Percentiles rank a stretch among this genome's conserved stretches.
Conservation (phyloP, 2,888 invertebrate genomes). For the Ectropis crepuscularia region DNA sequence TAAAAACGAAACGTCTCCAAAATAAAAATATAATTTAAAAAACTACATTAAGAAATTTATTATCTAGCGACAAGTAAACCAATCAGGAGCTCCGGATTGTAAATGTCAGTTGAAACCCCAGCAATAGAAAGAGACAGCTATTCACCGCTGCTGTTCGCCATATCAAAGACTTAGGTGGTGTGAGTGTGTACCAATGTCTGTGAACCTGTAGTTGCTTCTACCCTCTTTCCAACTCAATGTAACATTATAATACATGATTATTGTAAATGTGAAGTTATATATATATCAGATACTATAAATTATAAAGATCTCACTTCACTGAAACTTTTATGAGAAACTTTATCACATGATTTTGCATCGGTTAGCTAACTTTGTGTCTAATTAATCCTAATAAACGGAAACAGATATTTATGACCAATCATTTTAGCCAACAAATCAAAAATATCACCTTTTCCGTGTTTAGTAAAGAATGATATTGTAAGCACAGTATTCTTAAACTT, state of each 20-base stretch:
- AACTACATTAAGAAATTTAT: no score
- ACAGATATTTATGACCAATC: no score
- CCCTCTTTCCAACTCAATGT: constrained; percentile 38
- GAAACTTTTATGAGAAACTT: constrained; percentile 18
- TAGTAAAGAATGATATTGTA: no score
- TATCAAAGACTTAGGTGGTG: constrained; percentile 59
- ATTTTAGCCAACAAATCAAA: no score
- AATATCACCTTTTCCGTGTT: no score
- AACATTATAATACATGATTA: constrained; percentile 16
- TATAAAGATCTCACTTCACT: constrained; percentile 19
- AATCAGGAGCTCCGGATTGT: constrained; percentile 17
- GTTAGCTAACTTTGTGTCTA: no score
- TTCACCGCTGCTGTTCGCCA: constrained; percentile 50
- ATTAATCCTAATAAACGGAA: no score
- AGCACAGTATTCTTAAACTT: no score
- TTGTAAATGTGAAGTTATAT: constrained; percentile 33
- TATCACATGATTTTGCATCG: no score
- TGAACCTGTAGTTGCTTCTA: constrained; percentile 59
- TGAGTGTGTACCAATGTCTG: constrained; percentile 44
- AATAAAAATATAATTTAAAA: no score
- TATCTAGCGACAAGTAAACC: constrained; percentile 6
- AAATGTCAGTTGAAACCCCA: constrained; percentile 24
- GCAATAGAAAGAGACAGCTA: constrained; percentile 32
- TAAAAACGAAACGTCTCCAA: no score
- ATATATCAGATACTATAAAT: constrained; percentile 19